These are phyloP conservation scores for Epinephelus cyanopodus DNA, from an alignment of 2,113 vertebrate genomes.

Conservation along the genomic window DNA sequence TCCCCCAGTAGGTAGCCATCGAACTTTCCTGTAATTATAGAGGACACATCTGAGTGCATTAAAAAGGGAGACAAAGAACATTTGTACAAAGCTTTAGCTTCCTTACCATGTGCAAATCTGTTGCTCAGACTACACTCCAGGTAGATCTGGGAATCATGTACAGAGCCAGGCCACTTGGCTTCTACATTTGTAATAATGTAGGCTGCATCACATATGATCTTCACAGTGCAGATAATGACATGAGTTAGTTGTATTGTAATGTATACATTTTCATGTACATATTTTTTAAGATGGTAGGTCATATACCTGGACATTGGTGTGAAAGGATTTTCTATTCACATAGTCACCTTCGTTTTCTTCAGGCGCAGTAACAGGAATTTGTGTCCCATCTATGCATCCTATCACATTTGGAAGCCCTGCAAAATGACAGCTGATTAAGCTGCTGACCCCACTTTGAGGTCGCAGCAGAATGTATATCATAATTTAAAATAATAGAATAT, in stretches of 20 bases:
- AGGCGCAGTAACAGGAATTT: neutral
- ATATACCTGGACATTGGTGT: neutral
- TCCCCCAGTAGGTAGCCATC: too few species aligned
- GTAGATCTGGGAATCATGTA: neutral
- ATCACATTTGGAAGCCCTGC: neutral
- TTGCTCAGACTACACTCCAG: neutral
- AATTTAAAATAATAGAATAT: too few species aligned
- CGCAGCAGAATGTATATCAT: neutral
- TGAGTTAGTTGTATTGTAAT: neutral
- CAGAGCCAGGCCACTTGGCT: constrained; percentile 14
- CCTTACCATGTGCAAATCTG: neutral
- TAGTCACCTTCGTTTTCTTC: neutral
- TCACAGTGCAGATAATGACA: neutral
- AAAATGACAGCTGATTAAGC: neutral
- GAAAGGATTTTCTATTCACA: too few species aligned
- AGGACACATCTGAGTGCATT: too few species aligned
- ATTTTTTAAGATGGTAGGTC: neutral
- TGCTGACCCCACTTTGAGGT: neutral
- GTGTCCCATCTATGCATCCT: neutral
- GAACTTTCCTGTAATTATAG: too few species aligned
- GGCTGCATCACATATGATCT: constrained; percentile 31
- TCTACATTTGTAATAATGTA: constrained; percentile 16
- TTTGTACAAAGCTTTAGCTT: too few species aligned
- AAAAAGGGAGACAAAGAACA: too few species aligned
- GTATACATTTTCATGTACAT: neutral